Percentiles rank a stretch among this genome's conserved stretches.
phyloP scores from a whole-genome alignment of 2,797 vertebrate species.

The Argyrosomus regius region DNA sequence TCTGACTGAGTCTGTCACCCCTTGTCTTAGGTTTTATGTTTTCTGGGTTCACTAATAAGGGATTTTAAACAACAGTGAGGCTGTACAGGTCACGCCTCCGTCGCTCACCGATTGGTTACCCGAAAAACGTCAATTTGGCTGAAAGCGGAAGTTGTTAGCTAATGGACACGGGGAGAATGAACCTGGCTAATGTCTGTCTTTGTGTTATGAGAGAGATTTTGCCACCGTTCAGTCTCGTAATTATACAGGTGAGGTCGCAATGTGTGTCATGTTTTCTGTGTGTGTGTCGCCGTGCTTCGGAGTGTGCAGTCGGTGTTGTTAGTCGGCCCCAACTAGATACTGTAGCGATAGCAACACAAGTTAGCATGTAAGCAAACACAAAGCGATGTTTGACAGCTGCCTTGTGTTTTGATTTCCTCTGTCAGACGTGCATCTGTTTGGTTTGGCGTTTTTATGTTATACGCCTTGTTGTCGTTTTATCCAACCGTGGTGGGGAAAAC shows the following conservation, averaged over 20 bases:
- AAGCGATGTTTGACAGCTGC: neutral
- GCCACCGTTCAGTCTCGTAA: neutral
- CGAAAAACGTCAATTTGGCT: neutral
- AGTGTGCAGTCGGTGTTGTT: neutral
- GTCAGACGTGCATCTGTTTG: neutral
- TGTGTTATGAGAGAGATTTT: neutral
- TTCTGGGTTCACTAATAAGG: neutral
- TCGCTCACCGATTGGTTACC: conserved; percentile 36
- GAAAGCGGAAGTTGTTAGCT: conserved; percentile 59
- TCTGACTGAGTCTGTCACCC: too few relatives aligned
- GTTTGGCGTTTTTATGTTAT: neutral
- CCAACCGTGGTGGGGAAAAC: neutral
- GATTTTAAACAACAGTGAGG: neutral
- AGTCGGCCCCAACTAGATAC: neutral
- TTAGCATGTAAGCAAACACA: conserved; percentile 38
- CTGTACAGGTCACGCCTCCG: neutral
- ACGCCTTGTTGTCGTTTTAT: neutral
- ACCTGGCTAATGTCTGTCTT: neutral
- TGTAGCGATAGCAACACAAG: conserved; percentile 45
- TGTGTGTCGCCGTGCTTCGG: neutral
- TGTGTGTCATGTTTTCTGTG: rapidly evolving
- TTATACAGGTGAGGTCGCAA: conserved; percentile 41
- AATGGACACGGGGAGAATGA: conserved; percentile 40
- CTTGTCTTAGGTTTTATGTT: neutral
- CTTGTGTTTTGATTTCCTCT: neutral